Evolutionary conservation across 2,888 invertebrate genomes (phyloP).

Genomic region (Hirudinaria manillensis): DNA sequence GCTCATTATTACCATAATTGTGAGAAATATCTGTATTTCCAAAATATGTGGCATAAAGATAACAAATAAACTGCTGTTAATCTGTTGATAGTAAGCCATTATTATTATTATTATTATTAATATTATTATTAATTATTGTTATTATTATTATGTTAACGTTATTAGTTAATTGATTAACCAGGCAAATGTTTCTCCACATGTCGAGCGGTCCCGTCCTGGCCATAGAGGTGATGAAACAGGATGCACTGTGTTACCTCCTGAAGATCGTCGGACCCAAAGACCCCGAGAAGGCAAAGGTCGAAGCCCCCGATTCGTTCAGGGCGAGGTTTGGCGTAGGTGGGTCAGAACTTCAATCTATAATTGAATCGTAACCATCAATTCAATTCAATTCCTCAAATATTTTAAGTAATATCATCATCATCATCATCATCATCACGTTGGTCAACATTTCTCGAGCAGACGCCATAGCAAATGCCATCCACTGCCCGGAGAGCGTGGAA

Average conservation of each 20-base stretch:
- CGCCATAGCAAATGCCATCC: conserved; percentile 52
- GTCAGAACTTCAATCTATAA: too few relatives aligned
- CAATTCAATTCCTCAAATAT: not conserved
- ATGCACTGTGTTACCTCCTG: conserved; percentile 62
- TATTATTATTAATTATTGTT: too few relatives aligned
- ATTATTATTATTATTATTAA: too few relatives aligned
- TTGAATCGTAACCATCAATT: conserved; percentile 13
- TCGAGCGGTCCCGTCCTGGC: conserved; percentile 67
- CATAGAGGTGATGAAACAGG: conserved; percentile 68
- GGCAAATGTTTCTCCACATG: conserved; percentile 61
- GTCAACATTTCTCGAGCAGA: conserved; percentile 40
- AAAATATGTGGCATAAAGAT: too few relatives aligned
- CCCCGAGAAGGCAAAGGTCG: conserved; percentile 45
- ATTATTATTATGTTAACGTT: not conserved
- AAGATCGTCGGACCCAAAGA: conserved; percentile 60
- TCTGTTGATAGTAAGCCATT: too few relatives aligned
- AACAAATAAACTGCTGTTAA: not conserved
- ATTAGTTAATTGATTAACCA: not conserved
- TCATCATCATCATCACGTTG: not conserved
- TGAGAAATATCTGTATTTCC: too few relatives aligned
- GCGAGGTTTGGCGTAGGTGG: conserved; percentile 51
- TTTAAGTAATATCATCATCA: not conserved
- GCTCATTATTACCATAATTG: not conserved
- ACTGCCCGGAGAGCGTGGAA: conserved; percentile 63
- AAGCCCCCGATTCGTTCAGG: conserved; percentile 46